These are phyloP conservation scores for Corythornis leucogaster DNA, from an alignment of 2,797 vertebrate genomes.

Conservation along the genomic window DNA sequence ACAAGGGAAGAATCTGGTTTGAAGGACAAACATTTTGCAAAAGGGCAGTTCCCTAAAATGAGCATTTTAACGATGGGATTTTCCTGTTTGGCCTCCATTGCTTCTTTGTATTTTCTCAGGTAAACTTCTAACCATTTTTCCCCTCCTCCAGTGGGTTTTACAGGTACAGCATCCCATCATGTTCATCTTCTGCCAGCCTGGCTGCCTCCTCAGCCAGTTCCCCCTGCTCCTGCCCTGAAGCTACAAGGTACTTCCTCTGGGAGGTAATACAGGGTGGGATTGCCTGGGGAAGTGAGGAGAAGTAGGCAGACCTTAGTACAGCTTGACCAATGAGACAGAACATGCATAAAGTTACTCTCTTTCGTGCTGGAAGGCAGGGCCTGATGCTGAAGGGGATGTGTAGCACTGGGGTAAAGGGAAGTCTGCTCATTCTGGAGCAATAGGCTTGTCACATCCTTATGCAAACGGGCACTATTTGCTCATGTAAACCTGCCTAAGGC, in stretches of 20 bases:
- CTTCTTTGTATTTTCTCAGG: neutral
- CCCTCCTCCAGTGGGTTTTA: neutral
- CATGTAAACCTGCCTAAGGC: neutral
- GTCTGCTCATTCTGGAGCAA: neutral
- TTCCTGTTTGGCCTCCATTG: neutral
- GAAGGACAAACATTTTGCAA: neutral
- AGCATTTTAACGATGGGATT: neutral
- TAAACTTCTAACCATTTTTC: neutral
- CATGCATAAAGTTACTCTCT: no score
- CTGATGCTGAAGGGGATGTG: neutral
- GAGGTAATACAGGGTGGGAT: neutral
- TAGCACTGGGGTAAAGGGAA: neutral
- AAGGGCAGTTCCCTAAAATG: neutral
- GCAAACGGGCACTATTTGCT: neutral
- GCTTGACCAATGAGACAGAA: neutral
- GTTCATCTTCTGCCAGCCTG: neutral
- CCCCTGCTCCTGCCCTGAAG: neutral
- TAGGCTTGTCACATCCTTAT: neutral
- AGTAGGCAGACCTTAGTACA: neutral
- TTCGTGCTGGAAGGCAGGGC: neutral
- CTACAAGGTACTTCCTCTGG: neutral
- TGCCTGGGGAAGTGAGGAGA: neutral
- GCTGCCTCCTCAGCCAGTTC: neutral
- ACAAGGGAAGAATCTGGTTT: neutral
- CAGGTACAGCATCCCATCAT: neutral